phyloP scores from a whole-genome alignment of 2,888 invertebrate genomes.

The Amphimallon solstitiale region DNA sequence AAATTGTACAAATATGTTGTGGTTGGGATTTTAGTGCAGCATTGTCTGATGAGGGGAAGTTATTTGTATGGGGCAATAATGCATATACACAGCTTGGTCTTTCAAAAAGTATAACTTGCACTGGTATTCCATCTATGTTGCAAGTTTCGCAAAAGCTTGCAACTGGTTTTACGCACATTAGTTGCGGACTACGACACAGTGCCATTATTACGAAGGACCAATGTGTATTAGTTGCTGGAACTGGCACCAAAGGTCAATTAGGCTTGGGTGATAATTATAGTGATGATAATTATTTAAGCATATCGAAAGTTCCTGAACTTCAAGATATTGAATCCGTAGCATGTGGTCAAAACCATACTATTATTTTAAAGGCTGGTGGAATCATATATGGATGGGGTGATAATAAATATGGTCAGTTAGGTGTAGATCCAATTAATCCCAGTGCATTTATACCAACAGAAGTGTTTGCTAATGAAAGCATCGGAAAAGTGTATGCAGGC shows the following conservation, averaged over 20 bases:
- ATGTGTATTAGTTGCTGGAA: conserved; percentile 72
- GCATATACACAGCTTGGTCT: conserved; percentile 80
- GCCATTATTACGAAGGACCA: conserved; percentile 70
- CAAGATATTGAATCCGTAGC: conserved; percentile 71
- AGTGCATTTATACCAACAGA: conserved; percentile 67
- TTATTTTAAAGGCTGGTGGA: conserved; percentile 68
- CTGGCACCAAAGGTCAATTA: conserved; percentile 75
- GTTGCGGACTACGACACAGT: conserved; percentile 77
- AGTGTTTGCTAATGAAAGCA: conserved; percentile 67
- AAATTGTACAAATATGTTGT: conserved; percentile 73
- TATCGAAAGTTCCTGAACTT: conserved; percentile 67
- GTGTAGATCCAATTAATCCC: conserved; percentile 66
- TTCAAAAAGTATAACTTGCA: conserved; percentile 61
- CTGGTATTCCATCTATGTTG: conserved; percentile 60
- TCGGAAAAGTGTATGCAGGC: conserved; percentile 72
- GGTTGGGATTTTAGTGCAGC: conserved; percentile 88
- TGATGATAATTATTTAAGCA: conserved; percentile 62
- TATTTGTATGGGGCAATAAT: conserved; percentile 88
- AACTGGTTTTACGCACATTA: conserved; percentile 68
- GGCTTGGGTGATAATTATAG: conserved; percentile 67
- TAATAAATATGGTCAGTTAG: conserved; percentile 84
- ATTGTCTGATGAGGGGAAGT: conserved; percentile 72
- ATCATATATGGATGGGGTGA: conserved; percentile 82
- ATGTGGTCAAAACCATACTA: conserved; percentile 85
- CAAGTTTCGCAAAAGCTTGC: conserved; percentile 62